These are phyloP conservation scores for Xestia ashworthii DNA, from an alignment of 2,888 invertebrate genomes.

Conservation along the genomic window DNA sequence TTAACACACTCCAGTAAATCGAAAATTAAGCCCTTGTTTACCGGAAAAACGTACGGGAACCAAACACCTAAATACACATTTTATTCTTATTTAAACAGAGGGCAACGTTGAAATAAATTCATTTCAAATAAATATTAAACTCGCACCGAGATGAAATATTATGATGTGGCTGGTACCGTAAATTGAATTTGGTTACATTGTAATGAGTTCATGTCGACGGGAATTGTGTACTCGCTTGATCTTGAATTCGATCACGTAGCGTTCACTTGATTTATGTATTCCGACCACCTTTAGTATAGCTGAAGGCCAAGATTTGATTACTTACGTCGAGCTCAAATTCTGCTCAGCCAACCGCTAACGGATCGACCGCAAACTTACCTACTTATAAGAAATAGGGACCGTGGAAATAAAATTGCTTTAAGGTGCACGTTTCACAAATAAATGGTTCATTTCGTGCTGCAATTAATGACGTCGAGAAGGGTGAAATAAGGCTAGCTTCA, in stretches of 20 bases:
- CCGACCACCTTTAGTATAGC: conserved; percentile 83
- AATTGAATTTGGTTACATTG: conserved; percentile 89
- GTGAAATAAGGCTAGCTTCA: conserved; percentile 68
- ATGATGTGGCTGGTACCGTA: conserved; percentile 84
- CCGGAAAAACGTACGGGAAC: conserved; percentile 64
- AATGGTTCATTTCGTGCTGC: conserved; percentile 71
- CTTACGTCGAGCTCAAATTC: conserved; percentile 77
- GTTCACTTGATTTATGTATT: conserved; percentile 88
- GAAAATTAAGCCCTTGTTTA: conserved; percentile 74
- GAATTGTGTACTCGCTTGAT: conserved; percentile 85
- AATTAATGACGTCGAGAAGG: conserved; percentile 73
- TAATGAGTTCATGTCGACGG: conserved; percentile 87
- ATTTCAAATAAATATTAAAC: conserved; percentile 78
- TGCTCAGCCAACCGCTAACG: conserved; percentile 76
- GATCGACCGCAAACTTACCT: conserved; percentile 74
- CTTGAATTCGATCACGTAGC: conserved; percentile 88
- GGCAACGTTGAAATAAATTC: conserved; percentile 72
- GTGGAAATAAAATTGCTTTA: conserved; percentile 69
- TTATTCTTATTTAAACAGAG: conserved; percentile 77
- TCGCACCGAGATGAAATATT: conserved; percentile 83
- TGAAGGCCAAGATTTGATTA: conserved; percentile 85
- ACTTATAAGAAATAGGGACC: conserved; percentile 67
- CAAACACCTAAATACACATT: conserved; percentile 71
- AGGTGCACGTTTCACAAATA: conserved; percentile 72
- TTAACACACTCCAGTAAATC: conserved; percentile 68